Evolutionary conservation across 2,113 vertebrate species (phyloP), one percentile per base, ranked within the genome.

Genomic region (Cryptotis parvus): DNA sequence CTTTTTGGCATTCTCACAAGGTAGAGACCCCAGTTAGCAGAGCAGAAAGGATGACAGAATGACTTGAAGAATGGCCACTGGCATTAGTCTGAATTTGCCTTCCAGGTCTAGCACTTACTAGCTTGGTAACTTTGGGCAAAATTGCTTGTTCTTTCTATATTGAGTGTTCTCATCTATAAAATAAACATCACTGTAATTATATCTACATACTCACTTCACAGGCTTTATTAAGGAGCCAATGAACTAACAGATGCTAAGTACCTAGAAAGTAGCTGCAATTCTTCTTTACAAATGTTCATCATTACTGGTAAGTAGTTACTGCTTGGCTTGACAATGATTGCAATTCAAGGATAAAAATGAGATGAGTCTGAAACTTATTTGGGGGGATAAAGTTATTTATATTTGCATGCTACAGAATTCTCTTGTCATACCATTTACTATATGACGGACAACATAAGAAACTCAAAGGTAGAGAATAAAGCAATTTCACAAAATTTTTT

Each of bases 401-500:
- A 43, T 70, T 70, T 70, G 52, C 7, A 43, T 3, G 26, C 15
- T 91, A 77, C 14, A 55, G 33, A 66, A 78, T 88, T 89, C 79
- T 89, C 45, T 89, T 65, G 49, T 58, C 16, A 24, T 24, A 52
- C 4, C n/a, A 90, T 33, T 89, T 65, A 81, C 49, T 68, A 84
- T n/a, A n/a, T 68, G 61, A 39, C 37, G 5, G 43, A 77, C 49
- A 89, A 49, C 49, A 74, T 84, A 41, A 83, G n/a, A 87, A 82
- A 78, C 55, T 80, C 35, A 45, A 84, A 91, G 43, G 33, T 4
- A 79, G 31, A 90, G 43, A 87, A 68, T 65, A 79, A 88, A 92
- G 20, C 27, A 39, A 7, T 4, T 11, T 16, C 63, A 26, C 78
- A 26, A n/a, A n/a, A n/a, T 0, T 68, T 55, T 65, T 84, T 66